Evolutionary conservation across 2,113 vertebrate species (phyloP), one percentile per base, ranked within the genome.

Genomic region (Gasterosteus aculeatus): DNA sequence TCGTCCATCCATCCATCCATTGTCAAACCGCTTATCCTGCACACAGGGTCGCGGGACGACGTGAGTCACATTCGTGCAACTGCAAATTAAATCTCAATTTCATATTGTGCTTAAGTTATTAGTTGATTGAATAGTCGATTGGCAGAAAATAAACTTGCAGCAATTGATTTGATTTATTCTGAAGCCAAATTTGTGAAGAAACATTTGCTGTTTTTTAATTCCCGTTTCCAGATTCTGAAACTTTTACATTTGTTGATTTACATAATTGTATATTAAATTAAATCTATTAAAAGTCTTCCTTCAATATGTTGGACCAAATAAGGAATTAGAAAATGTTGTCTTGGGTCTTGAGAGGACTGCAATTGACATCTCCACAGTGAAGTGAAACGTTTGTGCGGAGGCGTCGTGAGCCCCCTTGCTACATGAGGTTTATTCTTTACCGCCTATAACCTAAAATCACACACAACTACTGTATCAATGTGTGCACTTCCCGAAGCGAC

Each of bases 401-500:
- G 29, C 62, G 63, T n/a, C 5, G 29, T 29, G 62, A 65, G 70
- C 42, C 81, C 81, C 49, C 61, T 70, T 69, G 46, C 29, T 71
- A n/a, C 53, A 67, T 5, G 4, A 33, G 74, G 49, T 72, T 71
- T 62, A 66, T 81, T 83, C 51, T 72, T 56, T 51, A 64, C 58
- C 26, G 22, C 60, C 56, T 80, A 62, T 69, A 70, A 76, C 77
- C 22, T 49, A 15, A 35, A 66, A 3, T 70, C 44, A 76, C 22
- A 67, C 62, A 71, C 44, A 74, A 54, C 51, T 62, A 64, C 58
- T 47, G 67, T 61, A 76, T 75, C 58, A 75, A 58, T 82, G 71
- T 72, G 77, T 67, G 68, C 44, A 60, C 81, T 72, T 80, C 72
- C 82, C 77, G 89, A 86, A 78, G 38, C 57, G 56, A 78, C 79